Evolutionary conservation across 2,113 vertebrate species (phyloP).

Genomic region (Lota lota): DNA sequence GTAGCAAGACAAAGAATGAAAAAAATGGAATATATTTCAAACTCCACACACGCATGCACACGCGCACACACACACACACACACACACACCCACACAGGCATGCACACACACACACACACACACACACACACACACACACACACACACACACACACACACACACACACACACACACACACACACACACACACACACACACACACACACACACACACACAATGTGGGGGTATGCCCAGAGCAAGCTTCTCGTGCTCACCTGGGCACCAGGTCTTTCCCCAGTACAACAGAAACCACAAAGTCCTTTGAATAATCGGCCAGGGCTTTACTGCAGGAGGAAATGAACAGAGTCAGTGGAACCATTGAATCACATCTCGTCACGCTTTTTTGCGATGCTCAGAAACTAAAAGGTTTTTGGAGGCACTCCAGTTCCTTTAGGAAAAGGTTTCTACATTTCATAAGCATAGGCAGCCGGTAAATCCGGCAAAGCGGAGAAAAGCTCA

Average conservation of each 20-base stretch:
- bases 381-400: too few relatives aligned
- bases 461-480: neutral
- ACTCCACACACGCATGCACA: neutral
- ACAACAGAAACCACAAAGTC: slow-evolving; percentile 88
- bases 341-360: neutral
- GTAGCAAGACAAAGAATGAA: neutral
- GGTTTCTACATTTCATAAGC: too few relatives aligned
- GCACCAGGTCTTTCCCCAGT: slow-evolving; percentile 91
- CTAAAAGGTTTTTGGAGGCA: too few relatives aligned
- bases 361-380: too few relatives aligned
- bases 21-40: neutral
- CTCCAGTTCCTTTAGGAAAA: too few relatives aligned
- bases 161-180: neutral
- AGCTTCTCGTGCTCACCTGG: slow-evolving; percentile 76
- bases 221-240: neutral
- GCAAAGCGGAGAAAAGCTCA: neutral
- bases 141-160: slow-evolving; percentile 7
- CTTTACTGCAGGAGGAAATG: slow-evolving; percentile 77
- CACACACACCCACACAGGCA: neutral
- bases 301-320: slow-evolving; percentile 87
- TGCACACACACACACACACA: neutral
- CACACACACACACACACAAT: neutral
- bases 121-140: neutral
- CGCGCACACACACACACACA: slow-evolving; percentile 9
- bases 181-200: neutral